Base-by-base conservation (phyloP, 1,140 invertebrate species). In the Drosophila tropicalis region DNA sequence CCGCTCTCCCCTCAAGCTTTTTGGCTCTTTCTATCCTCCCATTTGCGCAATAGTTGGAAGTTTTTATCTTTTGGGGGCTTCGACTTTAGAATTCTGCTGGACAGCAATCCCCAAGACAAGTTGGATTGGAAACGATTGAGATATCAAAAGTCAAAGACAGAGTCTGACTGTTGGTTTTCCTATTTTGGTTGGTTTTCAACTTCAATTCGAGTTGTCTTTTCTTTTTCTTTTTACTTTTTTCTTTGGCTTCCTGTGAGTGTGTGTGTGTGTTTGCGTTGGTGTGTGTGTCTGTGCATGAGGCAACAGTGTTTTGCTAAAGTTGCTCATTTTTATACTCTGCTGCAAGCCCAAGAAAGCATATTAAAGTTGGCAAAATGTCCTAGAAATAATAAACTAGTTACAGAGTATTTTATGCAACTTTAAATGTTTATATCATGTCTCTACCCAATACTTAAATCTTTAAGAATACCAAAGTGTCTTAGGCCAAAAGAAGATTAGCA, bases 61-160 rank as follows among this genome's bases (percentile, higher is more conserved):
- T 62, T 62, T 62, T 67, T 60, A 72, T 54, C 58, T 56, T 36
- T 39, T 10, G 44, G 58, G 39, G 62, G 36, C 34, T 67, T 71
- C 44, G 63, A 67, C 60, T 72, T 71, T 36, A 58, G 17, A 71
- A 60, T 58, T 70, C 51, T 41, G 32, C 36, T 58, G 56, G 56
- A 58, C 34, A 58, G 65, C 57, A 58, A 58, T 62, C 36, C 44
- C 39, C 62, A 67, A 68, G 36, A 39, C 63, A 67, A 72, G 25
- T 69, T 57, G 62, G 68, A 63, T 66, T 66, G 56, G 55, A 47
- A 66, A 55, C 25, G 69, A 63, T 76, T 74, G 57, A 67, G 69
- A 72, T 22, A 62, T 67, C 73, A 55, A 68, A 44, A 72, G 60
- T 72, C 70, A 51, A 22, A 51, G 39, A 40, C 25, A 39, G 32